Base-by-base conservation (phyloP, 2,113 vertebrate species). In the Scatophagus argus region DNA sequence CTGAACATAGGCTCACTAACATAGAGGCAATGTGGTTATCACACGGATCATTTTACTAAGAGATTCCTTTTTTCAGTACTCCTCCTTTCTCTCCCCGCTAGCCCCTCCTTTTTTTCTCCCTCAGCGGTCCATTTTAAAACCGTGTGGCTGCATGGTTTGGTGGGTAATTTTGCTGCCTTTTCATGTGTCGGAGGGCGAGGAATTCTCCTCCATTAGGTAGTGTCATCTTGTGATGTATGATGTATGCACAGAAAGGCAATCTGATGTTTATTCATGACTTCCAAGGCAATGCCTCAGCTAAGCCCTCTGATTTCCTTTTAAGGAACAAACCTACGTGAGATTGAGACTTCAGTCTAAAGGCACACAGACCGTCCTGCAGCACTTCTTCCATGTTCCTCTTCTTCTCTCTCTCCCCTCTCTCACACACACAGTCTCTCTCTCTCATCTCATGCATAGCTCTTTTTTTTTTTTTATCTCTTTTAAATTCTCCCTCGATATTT, bases 191-290 rank as follows among this genome's bases (percentile, higher is more conserved):
- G 84, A 89, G 85, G 89, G 88, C 47, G 88, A 88, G 82, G 90
- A 92, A 91, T 93, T 91, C 82, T 92, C 89, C 83, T 94, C 93
- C 90, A 94, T 95, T 94, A 94, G 92, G 91, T 94, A 81, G 90
- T 91, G 87, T 91, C 92, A 91, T 89, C 93, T 88, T 94, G 88
- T 94, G 93, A 94, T 95, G 92, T 93, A 93, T 93, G 93, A 94
- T 94, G 92, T 93, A 94, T 93, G 92, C 90, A 88, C 84, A 86
- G 91, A 90, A 88, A 92, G 87, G 80, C 88, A 92, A 84, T 87
- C 89, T 92, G 89, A 95, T 94, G 93, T 94, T 94, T 95, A 94
- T 95, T 95, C 95, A 94, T 95, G 94, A 93, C 88, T 92, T 93
- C 89, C 87, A 89, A 93, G 89, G 91, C 91, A 90, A 92, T 87